Base-by-base conservation (phyloP, 2,113 vertebrate genomes). In the Pollimyrus isidori region DNA sequence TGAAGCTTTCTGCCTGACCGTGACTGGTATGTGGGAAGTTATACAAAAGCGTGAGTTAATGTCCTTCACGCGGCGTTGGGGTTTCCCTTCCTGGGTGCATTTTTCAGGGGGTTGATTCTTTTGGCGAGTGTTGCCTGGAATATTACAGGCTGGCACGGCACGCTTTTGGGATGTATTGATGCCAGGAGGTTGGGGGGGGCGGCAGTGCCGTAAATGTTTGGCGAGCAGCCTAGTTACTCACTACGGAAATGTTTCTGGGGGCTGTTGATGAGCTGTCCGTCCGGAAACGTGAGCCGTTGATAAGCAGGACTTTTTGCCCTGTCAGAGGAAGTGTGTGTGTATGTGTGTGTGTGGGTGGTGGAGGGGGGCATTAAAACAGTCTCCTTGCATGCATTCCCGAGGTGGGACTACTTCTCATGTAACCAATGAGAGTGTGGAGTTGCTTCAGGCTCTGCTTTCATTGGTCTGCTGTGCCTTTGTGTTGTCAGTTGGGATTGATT, bases 301-400 rank as follows among this genome's bases (percentile, higher is more conserved):
- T 89, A 91, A 92, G 90, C 49, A 50, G 4, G 48, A 56, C 85
- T 87, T 53, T 87, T 87, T 89, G 56, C 73, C 86, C 84, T 49
- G 89, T 91, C 90, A 87, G 87, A 23, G 58, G n/a, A 52, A 35
- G 58, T 89, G 49, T 15, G 45, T 23, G 46, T 19, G 76, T 46
- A 17, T 46, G 35, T 45, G 42, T 45, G 3, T 45, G 42, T 3
- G 42, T 45, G 42, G 1, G 26, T 1, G 7, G 80, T 42, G 17
- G n/a, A 3, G 30, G 39, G 35, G 80, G 0, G 4, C 48, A 84
- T 80, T 80, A 84, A 19, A 83, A 48, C 1, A 45, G 39, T 21
- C 9, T 48, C 42, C 73, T 42, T 80, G 35, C 17, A 42, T 42
- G 15, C 4, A 2, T 80, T 19, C 13, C 73, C 1, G 73, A 80